These are phyloP conservation scores for Drosophila pandora DNA, from an alignment of 1,140 invertebrate genomes.

Conservation along the genomic window DNA sequence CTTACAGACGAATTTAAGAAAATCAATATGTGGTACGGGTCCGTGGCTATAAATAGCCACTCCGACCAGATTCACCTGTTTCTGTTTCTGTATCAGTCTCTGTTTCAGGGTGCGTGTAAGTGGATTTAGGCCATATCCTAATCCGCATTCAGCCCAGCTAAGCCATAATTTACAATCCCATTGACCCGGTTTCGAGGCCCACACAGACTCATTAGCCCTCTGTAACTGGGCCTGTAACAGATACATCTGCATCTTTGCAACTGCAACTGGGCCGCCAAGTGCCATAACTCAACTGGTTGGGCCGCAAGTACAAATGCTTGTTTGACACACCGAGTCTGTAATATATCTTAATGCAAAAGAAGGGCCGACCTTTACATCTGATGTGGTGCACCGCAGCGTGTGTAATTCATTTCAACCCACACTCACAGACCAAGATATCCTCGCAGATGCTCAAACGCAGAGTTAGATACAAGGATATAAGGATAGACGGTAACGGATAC, in stretches of 20 bases:
- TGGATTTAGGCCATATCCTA: conserved; percentile 23
- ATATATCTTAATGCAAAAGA: conserved; percentile 68
- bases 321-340: conserved; percentile 47
- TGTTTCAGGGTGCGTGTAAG: background rate
- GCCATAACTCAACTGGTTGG: conserved; percentile 67
- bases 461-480: conserved; percentile 11
- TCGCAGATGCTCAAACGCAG: background rate
- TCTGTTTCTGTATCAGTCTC: background rate
- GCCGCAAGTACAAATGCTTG: conserved; percentile 76
- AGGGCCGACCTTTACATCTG: conserved; percentile 41
- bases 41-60: conserved; percentile 15
- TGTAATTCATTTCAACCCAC: conserved; percentile 15
- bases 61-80: conserved; percentile 20
- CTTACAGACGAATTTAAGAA: conserved; percentile 35
- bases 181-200: conserved; percentile 57
- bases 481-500: conserved; percentile 1
- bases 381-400: conserved; percentile 64
- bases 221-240: conserved; percentile 32
- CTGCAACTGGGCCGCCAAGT: conserved; percentile 19
- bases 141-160: conserved; percentile 25
- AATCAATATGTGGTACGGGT: conserved; percentile 31
- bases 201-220: conserved; percentile 63
- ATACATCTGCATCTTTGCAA: conserved; percentile 13
- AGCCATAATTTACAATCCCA: conserved; percentile 64
- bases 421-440: conserved; percentile 2